Conservation (phyloP, 2,797 vertebrate genomes). For the Adrianichthys oophorus region DNA sequence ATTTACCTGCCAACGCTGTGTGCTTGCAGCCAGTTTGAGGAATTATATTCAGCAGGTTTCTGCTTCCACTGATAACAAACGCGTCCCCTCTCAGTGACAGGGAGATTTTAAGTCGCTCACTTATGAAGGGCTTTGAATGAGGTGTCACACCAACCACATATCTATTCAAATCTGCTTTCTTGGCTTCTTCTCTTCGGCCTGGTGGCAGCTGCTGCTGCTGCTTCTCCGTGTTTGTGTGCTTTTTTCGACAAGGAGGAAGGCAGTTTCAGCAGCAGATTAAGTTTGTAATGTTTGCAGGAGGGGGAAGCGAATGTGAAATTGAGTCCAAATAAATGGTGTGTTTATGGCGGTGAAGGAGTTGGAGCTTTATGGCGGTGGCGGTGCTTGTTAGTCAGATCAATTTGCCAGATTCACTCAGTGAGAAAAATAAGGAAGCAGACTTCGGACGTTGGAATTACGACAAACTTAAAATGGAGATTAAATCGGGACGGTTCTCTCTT, state of each 20-base stretch:
- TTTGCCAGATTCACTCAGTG: not conserved
- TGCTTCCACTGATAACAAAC: slow-evolving; percentile 31
- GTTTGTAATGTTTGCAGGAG: not conserved
- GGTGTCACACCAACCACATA: not conserved
- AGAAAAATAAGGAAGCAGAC: not conserved
- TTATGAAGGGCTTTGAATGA: slow-evolving; percentile 18
- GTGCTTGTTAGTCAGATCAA: not conserved
- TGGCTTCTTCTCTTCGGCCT: not conserved
- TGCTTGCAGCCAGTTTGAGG: slow-evolving; percentile 36
- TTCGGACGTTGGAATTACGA: slow-evolving; percentile 3
- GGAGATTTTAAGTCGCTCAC: not conserved
- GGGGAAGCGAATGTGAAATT: not conserved
- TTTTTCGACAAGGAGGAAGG: not conserved
- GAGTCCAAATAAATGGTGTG: not conserved
- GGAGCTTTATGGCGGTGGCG: not conserved
- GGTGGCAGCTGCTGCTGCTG: not conserved
- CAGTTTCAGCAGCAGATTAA: not conserved
- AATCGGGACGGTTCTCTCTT: slow-evolving; percentile 21
- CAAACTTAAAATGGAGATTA: slow-evolving; percentile 22
- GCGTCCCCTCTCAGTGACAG: slow-evolving; percentile 15
- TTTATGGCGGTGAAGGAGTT: not conserved
- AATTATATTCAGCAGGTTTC: slow-evolving; percentile 35
- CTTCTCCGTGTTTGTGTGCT: not conserved
- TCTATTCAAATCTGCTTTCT: not conserved
- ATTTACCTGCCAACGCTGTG: slow-evolving; percentile 54